Evolutionary conservation across 2,797 vertebrate genomes (phyloP).

Genomic region (Phylloscopus collybita): DNA sequence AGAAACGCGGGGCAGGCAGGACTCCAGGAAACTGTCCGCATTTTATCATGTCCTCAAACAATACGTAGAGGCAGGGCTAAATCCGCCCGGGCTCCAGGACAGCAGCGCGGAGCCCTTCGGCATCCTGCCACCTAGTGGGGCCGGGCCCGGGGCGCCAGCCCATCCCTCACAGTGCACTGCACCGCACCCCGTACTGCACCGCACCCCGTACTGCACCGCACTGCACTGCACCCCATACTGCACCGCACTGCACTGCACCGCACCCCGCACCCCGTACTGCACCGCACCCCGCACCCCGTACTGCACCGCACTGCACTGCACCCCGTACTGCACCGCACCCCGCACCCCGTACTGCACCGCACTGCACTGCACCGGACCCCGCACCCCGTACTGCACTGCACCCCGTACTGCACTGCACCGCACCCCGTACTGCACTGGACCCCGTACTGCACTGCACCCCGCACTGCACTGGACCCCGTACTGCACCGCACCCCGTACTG

Average conservation of each 20-base stretch:
- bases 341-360: too few relatives aligned
- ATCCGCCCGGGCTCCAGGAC: neutral
- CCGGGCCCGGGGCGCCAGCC: neutral
- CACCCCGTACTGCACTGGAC: neutral
- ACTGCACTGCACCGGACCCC: neutral
- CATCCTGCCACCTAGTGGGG: constrained; percentile 53
- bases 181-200: rapidly evolving
- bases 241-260: neutral
- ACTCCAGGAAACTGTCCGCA: constrained; percentile 19
- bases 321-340: too few relatives aligned
- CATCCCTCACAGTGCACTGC: neutral
- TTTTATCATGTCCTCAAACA: constrained; percentile 10
- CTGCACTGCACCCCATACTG: neutral
- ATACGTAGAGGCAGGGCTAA: neutral
- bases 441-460: neutral
- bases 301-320: too few relatives aligned
- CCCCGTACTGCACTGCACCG: too few relatives aligned
- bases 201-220: too few relatives aligned
- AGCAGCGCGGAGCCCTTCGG: neutral
- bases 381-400: neutral
- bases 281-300: neutral
- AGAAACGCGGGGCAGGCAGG: neutral
- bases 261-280: too few relatives aligned
- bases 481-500: too few relatives aligned
- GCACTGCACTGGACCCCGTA: neutral